Evolutionary conservation across 1,140 invertebrate genomes (phyloP).

Genomic region (Drosophila burlai): DNA sequence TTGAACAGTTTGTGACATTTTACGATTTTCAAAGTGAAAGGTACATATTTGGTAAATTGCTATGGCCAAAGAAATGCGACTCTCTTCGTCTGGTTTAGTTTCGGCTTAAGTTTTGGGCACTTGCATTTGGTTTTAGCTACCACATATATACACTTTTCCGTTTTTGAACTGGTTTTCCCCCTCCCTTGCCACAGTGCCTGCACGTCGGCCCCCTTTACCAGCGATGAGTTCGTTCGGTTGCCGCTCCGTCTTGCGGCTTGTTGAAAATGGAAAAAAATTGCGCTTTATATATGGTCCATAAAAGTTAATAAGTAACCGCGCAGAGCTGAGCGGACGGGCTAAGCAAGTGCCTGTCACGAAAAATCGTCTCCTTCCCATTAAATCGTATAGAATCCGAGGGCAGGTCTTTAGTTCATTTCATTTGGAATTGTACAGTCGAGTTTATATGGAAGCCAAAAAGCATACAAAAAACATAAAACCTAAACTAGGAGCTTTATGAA

Average conservation of each 20-base stretch:
- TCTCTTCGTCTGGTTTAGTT: constrained; percentile 34
- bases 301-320: constrained; percentile 57
- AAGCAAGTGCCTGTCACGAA: constrained; percentile 45
- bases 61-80: constrained; percentile 55
- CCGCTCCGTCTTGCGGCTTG: constrained; percentile 16
- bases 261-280: constrained; percentile 54
- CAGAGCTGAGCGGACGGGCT: constrained; percentile 11
- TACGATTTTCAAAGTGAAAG: constrained; percentile 78
- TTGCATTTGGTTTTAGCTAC: constrained; percentile 7
- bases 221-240: constrained; percentile 22
- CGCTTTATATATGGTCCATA: constrained; percentile 50
- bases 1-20: constrained; percentile 78
- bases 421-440: neutral
- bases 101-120: constrained; percentile 17
- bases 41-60: constrained; percentile 77
- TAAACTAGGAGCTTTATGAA: too few species aligned
- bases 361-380: neutral
- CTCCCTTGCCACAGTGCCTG: neutral
- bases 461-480: neutral
- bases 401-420: constrained; percentile 1
- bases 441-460: neutral
- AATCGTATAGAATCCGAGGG: constrained; percentile 16
- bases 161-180: constrained; percentile 57
- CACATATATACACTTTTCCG: constrained; percentile 3
- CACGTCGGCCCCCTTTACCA: neutral